These are phyloP conservation scores for Andrena trimmerana DNA, from an alignment of 2,888 invertebrate genomes.

Conservation along the genomic window DNA sequence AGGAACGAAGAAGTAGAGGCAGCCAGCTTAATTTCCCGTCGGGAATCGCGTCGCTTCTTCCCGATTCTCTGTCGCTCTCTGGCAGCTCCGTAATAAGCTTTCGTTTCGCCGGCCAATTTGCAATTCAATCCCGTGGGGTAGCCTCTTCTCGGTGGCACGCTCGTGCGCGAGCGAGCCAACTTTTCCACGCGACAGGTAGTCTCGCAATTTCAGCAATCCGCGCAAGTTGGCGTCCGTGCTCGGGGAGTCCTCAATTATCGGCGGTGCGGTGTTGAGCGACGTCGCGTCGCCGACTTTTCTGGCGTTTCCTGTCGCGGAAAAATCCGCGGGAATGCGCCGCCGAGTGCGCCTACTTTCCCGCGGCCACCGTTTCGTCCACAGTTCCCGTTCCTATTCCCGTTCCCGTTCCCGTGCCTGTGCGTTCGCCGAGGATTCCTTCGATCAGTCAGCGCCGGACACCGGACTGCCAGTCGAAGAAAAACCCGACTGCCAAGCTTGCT, in stretches of 20 bases:
- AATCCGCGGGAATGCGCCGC: conserved; percentile 77
- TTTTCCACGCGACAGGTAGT: conserved; percentile 25
- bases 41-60: neutral
- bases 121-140: conserved; percentile 26
- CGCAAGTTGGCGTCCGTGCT: neutral
- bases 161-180: neutral
- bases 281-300: conserved; percentile 45
- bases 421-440: conserved; percentile 71
- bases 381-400: conserved; percentile 41
- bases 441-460: conserved; percentile 71
- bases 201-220: conserved; percentile 37
- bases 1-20: neutral
- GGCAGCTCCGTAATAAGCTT: conserved; percentile 19
- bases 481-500: conserved; percentile 72
- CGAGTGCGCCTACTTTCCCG: conserved; percentile 76
- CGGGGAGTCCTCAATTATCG: conserved; percentile 47
- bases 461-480: conserved; percentile 74
- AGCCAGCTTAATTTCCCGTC: conserved; percentile 6
- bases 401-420: conserved; percentile 37
- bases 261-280: conserved; percentile 10
- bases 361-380: conserved; percentile 47
- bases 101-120: conserved; percentile 34
- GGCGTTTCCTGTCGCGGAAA: conserved; percentile 65
- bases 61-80: neutral
- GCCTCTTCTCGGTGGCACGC: neutral